These are phyloP conservation scores for Trichosurus vulpecula DNA, from an alignment of 2,797 vertebrate genomes.

Conservation along the genomic window DNA sequence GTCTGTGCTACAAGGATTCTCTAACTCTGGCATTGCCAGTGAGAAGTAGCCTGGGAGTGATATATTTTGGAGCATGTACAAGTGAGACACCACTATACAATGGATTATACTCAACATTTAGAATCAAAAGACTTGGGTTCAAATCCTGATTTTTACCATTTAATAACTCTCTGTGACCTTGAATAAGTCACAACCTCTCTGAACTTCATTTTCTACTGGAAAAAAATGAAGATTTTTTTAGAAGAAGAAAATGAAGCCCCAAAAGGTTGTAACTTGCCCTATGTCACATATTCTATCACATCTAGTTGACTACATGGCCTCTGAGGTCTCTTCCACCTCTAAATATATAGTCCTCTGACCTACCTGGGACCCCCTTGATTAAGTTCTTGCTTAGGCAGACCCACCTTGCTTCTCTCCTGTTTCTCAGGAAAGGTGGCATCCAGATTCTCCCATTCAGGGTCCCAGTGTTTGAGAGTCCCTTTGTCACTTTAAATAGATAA, in stretches of 20 bases:
- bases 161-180: not conserved
- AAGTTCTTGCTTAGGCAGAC: not conserved
- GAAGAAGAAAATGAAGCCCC: not conserved
- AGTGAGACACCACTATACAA: not conserved
- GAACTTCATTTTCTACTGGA: not conserved
- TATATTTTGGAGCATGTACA: not conserved
- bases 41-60: not conserved
- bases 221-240: not conserved
- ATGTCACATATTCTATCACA: not conserved
- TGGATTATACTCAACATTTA: not conserved
- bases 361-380: not conserved
- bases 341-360: not conserved
- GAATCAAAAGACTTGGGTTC: not conserved
- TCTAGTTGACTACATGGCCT: not conserved
- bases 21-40: not conserved
- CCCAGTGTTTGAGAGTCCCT: not conserved
- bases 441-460: not conserved
- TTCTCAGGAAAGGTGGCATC: not conserved
- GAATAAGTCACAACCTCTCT: not conserved
- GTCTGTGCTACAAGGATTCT: not conserved
- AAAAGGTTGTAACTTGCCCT: not conserved
- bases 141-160: not conserved
- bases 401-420: not conserved
- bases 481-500: not conserved
- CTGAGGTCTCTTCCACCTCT: not conserved